Evolutionary conservation across 2,888 invertebrate species (phyloP).

Genomic region (Euplexia lucipara): DNA sequence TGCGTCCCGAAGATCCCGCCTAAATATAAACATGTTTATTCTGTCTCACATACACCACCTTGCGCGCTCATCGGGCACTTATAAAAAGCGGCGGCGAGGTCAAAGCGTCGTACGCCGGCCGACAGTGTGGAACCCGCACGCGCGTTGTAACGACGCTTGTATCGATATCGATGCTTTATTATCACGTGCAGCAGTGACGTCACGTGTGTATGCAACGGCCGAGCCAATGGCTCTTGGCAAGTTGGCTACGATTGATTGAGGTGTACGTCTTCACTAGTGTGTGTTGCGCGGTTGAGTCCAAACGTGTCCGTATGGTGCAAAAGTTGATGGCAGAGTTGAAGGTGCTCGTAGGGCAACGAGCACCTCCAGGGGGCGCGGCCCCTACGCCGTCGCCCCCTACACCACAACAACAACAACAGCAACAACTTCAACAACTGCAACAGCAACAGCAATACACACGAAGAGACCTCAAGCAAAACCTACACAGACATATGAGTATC

Average conservation of each 20-base stretch:
- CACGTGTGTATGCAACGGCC: conserved; percentile 82
- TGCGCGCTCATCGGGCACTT: conserved; percentile 88
- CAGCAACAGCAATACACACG: conserved; percentile 79
- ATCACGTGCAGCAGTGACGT: conserved; percentile 88
- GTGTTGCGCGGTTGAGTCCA: conserved; percentile 79
- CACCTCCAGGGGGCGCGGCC: conserved; percentile 80
- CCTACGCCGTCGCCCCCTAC: conserved; percentile 68
- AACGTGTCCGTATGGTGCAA: conserved; percentile 90
- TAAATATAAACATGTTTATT: conserved; percentile 86
- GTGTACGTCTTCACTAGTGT: conserved; percentile 82
- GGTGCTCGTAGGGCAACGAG: conserved; percentile 90
- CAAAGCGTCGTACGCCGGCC: conserved; percentile 79
- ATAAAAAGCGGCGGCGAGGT: conserved; percentile 90
- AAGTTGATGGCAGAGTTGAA: conserved; percentile 89
- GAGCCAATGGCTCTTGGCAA: conserved; percentile 89
- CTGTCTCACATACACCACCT: conserved; percentile 83
- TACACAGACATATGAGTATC: conserved; percentile 90
- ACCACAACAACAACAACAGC: conserved; percentile 74
- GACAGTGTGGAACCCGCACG: conserved; percentile 87
- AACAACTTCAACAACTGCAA: conserved; percentile 70
- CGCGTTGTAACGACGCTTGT: conserved; percentile 86
- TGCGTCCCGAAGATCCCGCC: conserved; percentile 77
- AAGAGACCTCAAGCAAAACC: conserved; percentile 88
- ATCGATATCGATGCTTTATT: conserved; percentile 83
- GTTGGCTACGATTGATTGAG: conserved; percentile 79